Evolutionary conservation across 2,113 vertebrate species (phyloP).

Genomic region (Uropsilus gracilis): DNA sequence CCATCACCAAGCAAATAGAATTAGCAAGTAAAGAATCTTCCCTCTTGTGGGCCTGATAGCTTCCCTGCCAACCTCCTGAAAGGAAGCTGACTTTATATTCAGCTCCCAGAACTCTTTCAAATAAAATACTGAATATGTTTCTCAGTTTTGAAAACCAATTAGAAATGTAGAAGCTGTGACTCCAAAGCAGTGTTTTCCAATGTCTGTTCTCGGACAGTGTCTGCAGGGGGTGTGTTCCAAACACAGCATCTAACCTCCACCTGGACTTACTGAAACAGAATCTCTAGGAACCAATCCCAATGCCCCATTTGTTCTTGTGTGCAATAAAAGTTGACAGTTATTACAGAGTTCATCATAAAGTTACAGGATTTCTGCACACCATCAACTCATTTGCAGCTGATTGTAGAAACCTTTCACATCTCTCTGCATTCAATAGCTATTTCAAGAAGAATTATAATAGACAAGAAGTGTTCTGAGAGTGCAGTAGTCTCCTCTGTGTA

Average conservation of each 20-base stretch:
- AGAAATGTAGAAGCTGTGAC: background rate
- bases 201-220: background rate
- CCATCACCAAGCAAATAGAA: background rate
- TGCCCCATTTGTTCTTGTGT: background rate
- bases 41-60: background rate
- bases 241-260: background rate
- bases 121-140: background rate
- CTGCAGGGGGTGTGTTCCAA: background rate
- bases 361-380: slow-evolving; percentile 6
- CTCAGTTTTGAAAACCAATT: background rate
- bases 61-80: background rate
- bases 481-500: slow-evolving; percentile 48
- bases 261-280: background rate
- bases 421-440: slow-evolving; percentile 27
- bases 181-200: background rate
- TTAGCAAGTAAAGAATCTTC: background rate
- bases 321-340: background rate
- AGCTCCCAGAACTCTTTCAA: background rate
- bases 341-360: background rate
- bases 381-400: slow-evolving; percentile 42
- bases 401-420: slow-evolving; percentile 51
- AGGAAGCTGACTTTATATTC: background rate
- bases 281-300: background rate
- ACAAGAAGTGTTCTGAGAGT: slow-evolving; percentile 43
- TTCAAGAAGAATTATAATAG: slow-evolving; percentile 44